Evolutionary conservation across 2,113 vertebrate species (phyloP).

Genomic region (Astatoreochromis straeleni): DNA sequence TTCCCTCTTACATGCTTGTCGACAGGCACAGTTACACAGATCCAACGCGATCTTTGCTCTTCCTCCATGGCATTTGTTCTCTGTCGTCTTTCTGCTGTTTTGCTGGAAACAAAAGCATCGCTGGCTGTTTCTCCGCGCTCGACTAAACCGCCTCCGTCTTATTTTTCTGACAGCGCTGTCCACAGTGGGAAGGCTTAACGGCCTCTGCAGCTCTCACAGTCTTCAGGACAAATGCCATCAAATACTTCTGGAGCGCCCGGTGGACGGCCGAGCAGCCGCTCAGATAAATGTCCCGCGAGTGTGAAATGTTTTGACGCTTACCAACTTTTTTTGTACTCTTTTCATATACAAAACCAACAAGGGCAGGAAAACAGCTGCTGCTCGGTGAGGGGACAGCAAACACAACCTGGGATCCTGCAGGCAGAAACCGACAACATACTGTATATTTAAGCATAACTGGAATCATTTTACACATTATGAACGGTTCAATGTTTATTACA

Average conservation of each 20-base stretch:
- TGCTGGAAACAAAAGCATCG: background rate
- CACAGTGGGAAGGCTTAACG: background rate
- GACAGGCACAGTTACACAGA: background rate
- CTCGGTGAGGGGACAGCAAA: background rate
- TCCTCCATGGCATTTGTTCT: background rate
- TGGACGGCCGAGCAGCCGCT: background rate
- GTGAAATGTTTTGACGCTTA: background rate
- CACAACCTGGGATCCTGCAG: background rate
- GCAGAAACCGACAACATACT: accelerated
- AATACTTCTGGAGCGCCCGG: background rate
- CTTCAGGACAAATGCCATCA: background rate
- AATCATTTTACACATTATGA: background rate
- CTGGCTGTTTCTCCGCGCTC: background rate
- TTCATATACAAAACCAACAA: accelerated
- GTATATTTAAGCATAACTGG: accelerated
- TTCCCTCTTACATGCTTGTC: background rate
- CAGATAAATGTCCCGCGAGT: background rate
- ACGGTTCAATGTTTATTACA: background rate
- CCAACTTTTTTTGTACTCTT: background rate
- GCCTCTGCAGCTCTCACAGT: background rate
- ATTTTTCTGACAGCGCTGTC: slow-evolving; percentile 9
- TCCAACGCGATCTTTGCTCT: background rate
- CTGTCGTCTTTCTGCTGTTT: background rate
- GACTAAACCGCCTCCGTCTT: background rate
- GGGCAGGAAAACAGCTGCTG: background rate